Conservation (phyloP, 2,113 vertebrate species). For the Delphinapterus leucas region DNA sequence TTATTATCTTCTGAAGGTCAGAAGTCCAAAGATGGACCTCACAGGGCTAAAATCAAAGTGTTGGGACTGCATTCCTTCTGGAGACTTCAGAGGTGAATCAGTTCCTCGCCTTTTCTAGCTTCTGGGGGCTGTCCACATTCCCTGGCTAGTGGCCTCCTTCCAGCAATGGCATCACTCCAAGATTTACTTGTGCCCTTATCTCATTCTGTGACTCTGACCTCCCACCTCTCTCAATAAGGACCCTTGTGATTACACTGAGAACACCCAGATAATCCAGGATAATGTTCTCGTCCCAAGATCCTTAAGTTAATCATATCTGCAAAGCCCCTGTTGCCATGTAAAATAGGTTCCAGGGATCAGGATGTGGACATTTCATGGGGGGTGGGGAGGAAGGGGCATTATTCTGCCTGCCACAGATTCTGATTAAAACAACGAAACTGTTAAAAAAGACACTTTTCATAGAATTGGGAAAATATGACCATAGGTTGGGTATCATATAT, state of each 20-base stretch:
- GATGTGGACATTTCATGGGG: neutral
- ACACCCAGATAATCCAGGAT: neutral
- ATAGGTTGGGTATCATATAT: neutral
- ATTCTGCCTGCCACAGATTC: neutral
- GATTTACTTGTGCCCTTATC: neutral
- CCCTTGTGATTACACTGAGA: neutral
- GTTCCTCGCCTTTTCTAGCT: neutral
- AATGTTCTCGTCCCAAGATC: neutral
- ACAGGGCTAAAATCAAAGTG: neutral
- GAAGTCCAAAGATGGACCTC: neutral
- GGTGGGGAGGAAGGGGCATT: neutral
- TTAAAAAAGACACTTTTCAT: neutral
- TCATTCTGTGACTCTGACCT: neutral
- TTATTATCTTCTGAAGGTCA: neutral
- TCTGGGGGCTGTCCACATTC: neutral
- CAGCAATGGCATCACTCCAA: neutral
- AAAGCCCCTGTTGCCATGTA: neutral
- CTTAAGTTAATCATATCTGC: neutral
- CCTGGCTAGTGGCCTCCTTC: neutral
- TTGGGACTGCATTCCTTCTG: neutral
- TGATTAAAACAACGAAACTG: neutral
- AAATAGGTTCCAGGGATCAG: neutral
- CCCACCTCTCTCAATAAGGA: neutral
- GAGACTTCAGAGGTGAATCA: neutral
- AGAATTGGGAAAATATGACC: neutral